A percentile compares a stretch with the other conserved stretches of the same genome.
Evolutionary conservation across 2,113 vertebrate genomes (phyloP).

Genomic region (Cichladusa arquata): DNA sequence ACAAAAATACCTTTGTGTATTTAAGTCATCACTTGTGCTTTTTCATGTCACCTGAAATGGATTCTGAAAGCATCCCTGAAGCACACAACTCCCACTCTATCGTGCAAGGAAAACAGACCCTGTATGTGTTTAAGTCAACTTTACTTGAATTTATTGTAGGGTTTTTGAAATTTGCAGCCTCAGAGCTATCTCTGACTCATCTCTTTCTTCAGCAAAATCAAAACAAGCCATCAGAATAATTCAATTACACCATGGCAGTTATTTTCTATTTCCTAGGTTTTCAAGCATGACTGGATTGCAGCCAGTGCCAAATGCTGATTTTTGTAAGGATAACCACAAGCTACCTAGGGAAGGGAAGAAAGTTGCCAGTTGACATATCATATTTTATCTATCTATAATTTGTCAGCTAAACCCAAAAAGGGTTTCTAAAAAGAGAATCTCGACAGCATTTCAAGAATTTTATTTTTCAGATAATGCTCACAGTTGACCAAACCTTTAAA

Average conservation of each 20-base stretch:
- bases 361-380: background rate
- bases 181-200: conserved; percentile 61
- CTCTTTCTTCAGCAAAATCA: conserved; percentile 48
- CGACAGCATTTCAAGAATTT: background rate
- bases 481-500: background rate
- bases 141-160: background rate
- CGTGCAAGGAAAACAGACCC: background rate
- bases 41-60: conserved; percentile 25
- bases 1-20: background rate
- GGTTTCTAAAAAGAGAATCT: conserved; percentile 38
- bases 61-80: conserved; percentile 1
- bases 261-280: conserved; percentile 37
- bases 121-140: background rate
- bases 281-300: conserved; percentile 28
- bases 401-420: conserved; percentile 29
- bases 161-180: conserved; percentile 31
- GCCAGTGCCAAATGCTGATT: conserved; percentile 42
- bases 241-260: background rate
- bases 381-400: conserved; percentile 53
- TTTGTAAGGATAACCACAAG: conserved; percentile 24
- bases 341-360: conserved; percentile 22
- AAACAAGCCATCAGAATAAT: conserved; percentile 55
- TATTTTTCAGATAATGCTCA: background rate
- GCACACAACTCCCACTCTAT: background rate
- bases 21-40: background rate